These are phyloP conservation scores for Tiphia femorata DNA, from an alignment of 2,888 invertebrate genomes.

Conservation along the genomic window DNA sequence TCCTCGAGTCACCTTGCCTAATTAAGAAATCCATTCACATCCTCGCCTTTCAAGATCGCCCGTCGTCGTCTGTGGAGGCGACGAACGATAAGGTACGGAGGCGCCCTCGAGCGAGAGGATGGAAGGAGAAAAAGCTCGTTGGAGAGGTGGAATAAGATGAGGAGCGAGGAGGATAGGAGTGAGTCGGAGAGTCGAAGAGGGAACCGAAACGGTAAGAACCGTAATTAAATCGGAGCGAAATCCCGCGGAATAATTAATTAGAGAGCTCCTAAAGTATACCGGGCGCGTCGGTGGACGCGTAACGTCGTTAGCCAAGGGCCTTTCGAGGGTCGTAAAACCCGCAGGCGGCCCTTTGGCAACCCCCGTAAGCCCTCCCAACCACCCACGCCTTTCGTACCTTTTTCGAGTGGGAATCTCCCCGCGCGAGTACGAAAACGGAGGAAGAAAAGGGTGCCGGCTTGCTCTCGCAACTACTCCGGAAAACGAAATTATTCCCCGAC, in stretches of 20 bases:
- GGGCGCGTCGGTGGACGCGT: constrained; percentile 60
- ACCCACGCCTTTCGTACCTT: background rate
- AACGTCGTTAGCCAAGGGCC: constrained; percentile 58
- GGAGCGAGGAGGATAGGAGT: background rate
- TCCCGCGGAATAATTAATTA: constrained; percentile 64
- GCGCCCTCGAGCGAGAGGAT: background rate
- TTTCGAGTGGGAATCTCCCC: background rate
- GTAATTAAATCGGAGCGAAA: constrained; percentile 64
- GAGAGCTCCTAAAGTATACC: constrained; percentile 59
- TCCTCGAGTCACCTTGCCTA: no score
- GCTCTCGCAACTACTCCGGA: constrained; percentile 35
- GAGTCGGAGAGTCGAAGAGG: constrained; percentile 14
- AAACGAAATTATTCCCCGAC: constrained; percentile 46
- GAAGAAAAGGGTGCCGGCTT: constrained; percentile 51
- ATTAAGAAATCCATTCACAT: constrained; percentile 48
- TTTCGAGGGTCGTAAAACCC: constrained; percentile 50
- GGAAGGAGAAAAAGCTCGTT: background rate
- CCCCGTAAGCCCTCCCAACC: constrained; percentile 32
- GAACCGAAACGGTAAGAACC: constrained; percentile 51
- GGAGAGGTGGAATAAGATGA: background rate
- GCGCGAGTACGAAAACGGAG: constrained; percentile 34
- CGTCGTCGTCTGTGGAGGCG: constrained; percentile 14
- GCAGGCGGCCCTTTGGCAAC: constrained; percentile 44
- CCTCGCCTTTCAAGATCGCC: constrained; percentile 41
- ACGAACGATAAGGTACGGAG: constrained; percentile 23